These are phyloP conservation scores for Caerostris darwini DNA, from an alignment of 1,140 invertebrate genomes.

Conservation along the genomic window DNA sequence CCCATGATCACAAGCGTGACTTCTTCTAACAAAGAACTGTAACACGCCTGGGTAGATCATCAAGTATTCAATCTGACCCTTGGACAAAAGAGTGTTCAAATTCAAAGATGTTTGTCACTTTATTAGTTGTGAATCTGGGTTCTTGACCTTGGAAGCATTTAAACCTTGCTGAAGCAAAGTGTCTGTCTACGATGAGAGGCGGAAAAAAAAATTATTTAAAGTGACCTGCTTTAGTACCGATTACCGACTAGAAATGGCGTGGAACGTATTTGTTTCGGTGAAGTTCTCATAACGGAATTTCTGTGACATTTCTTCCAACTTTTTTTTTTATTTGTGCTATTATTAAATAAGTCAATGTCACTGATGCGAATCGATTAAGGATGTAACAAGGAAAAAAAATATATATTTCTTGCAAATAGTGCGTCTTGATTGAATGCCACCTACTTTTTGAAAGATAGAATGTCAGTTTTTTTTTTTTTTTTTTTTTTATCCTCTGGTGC, in stretches of 20 bases:
- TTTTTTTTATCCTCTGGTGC: neutral
- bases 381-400: neutral
- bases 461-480: neutral
- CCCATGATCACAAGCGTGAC: neutral
- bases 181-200: neutral
- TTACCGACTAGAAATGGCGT: conserved; percentile 36
- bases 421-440: neutral
- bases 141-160: conserved; percentile 61
- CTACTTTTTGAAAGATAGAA: neutral
- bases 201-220: conserved; percentile 35
- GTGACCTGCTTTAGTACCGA: conserved; percentile 36
- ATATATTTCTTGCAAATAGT: neutral
- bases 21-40: neutral
- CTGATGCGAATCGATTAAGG: conserved; percentile 54
- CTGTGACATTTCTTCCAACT: neutral
- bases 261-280: conserved; percentile 26
- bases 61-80: neutral
- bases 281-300: conserved; percentile 38
- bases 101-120: conserved; percentile 45
- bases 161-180: conserved; percentile 22
- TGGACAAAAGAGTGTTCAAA: conserved; percentile 43
- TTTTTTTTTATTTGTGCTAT: neutral
- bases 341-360: conserved; percentile 49
- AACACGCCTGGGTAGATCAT: conserved; percentile 36
- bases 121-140: conserved; percentile 24